Evolutionary conservation across 2,888 invertebrate species (phyloP).

Genomic region (Cephus sareptanus): DNA sequence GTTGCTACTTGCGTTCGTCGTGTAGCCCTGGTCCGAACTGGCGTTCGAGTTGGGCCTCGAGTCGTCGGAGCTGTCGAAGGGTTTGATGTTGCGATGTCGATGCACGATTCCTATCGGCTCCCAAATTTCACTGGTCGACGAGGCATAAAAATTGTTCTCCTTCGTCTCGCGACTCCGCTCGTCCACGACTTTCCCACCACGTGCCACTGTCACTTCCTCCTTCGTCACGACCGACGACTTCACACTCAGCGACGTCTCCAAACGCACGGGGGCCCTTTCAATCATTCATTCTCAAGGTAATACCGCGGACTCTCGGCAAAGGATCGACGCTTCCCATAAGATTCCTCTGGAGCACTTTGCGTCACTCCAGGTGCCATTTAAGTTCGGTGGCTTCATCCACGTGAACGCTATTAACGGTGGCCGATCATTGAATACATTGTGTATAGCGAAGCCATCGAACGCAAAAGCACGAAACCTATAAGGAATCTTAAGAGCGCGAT

Average conservation of each 20-base stretch:
- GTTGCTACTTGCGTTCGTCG: constrained; percentile 58
- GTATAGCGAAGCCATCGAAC: too few relatives aligned
- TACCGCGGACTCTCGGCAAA: background rate
- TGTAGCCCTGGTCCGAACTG: constrained; percentile 63
- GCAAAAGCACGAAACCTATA: too few relatives aligned
- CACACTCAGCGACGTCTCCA: constrained; percentile 78
- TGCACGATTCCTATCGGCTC: constrained; percentile 69
- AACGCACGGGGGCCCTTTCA: constrained; percentile 73
- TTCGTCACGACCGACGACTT: constrained; percentile 78
- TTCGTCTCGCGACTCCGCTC: constrained; percentile 77
- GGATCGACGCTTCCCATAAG: background rate
- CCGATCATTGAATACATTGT: too few relatives aligned
- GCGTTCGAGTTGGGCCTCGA: constrained; percentile 62
- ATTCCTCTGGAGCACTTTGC: too few relatives aligned
- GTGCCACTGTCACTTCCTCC: constrained; percentile 77
- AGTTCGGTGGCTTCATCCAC: too few relatives aligned
- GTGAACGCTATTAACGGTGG: too few relatives aligned
- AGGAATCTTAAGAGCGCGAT: too few relatives aligned
- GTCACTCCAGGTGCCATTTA: too few relatives aligned
- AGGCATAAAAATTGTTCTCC: constrained; percentile 78
- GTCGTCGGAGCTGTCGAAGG: constrained; percentile 62
- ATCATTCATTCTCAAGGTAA: constrained; percentile 16
- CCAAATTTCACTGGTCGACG: constrained; percentile 76
- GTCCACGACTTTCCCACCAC: constrained; percentile 76
- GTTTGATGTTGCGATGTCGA: constrained; percentile 56